These are phyloP conservation scores for Bacillus rossius DNA, from an alignment of 1,140 invertebrate species.

Conservation along the genomic window DNA sequence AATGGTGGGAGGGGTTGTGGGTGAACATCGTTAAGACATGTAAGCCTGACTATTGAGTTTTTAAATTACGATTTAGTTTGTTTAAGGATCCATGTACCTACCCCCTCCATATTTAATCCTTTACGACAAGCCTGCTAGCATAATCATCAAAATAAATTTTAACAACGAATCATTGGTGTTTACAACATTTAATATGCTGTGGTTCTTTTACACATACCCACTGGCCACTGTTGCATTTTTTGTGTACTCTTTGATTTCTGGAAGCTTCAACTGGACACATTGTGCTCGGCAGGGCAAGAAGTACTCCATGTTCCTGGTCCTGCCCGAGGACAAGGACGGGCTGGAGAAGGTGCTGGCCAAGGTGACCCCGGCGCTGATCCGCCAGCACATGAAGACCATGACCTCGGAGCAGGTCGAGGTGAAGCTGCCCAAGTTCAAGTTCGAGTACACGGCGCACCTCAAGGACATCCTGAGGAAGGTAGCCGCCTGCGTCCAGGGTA, in stretches of 20 bases:
- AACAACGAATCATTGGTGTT: too few relatives aligned
- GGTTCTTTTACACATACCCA: too few relatives aligned
- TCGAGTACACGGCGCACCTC: conserved; percentile 59
- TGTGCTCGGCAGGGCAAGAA: conserved; percentile 59
- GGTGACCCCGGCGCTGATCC: conserved; percentile 49
- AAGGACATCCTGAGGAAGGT: conserved; percentile 57
- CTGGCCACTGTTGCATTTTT: too few relatives aligned
- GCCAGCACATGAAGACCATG: conserved; percentile 51
- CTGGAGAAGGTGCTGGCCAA: conserved; percentile 51
- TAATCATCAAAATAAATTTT: too few relatives aligned
- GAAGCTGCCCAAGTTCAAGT: conserved; percentile 69
- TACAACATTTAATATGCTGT: too few relatives aligned
- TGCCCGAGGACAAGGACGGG: conserved; percentile 58
- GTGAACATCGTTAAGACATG: too few relatives aligned
- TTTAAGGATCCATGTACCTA: too few relatives aligned
- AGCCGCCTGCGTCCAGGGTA: conserved; percentile 22
- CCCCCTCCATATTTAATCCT: too few relatives aligned
- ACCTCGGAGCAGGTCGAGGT: conserved; percentile 54
- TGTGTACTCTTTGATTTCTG: background rate
- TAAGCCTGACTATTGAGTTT: too few relatives aligned
- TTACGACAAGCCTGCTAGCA: too few relatives aligned
- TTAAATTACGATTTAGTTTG: too few relatives aligned
- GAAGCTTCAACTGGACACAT: background rate
- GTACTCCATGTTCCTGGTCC: conserved; percentile 63
- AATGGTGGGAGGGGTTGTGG: too few relatives aligned